These are phyloP conservation scores for Procambarus virginalis DNA, from an alignment of 1,140 invertebrate species.

Conservation along the genomic window DNA sequence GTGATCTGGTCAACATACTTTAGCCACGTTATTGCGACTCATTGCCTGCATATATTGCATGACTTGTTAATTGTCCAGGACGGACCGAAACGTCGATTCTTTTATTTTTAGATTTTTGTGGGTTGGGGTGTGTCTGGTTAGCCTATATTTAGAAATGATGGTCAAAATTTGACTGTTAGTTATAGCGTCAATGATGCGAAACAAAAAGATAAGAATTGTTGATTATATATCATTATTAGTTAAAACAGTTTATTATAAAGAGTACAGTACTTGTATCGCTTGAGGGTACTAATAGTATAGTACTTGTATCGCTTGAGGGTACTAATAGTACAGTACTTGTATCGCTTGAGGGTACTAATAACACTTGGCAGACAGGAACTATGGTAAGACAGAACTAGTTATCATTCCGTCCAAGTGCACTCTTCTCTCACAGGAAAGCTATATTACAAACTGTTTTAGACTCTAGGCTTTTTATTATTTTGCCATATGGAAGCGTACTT, in stretches of 20 bases:
- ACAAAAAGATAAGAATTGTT: no score
- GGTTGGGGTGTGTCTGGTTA: no score
- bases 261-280: no score
- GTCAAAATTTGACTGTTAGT: neutral
- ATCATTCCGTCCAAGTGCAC: conserved; percentile 2
- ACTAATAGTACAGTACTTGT: neutral
- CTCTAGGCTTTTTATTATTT: neutral
- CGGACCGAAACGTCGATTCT: no score
- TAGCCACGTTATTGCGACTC: no score
- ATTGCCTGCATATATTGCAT: no score
- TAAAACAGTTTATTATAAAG: no score
- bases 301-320: neutral
- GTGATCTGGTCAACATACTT: no score
- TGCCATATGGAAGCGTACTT: neutral
- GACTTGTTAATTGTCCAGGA: no score
- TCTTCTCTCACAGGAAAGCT: neutral
- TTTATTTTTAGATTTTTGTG: no score
- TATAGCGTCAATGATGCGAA: neutral
- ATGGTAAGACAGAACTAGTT: neutral
- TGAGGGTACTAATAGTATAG: neutral
- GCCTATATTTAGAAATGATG: neutral
- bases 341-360: neutral
- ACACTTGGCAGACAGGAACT: conserved; percentile 1
- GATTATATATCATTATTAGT: no score
- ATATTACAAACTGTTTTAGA: neutral